Evolutionary conservation across 2,113 vertebrate species (phyloP), one percentile per base, ranked within the genome.

Genomic region (Neoarius graeffei): DNA sequence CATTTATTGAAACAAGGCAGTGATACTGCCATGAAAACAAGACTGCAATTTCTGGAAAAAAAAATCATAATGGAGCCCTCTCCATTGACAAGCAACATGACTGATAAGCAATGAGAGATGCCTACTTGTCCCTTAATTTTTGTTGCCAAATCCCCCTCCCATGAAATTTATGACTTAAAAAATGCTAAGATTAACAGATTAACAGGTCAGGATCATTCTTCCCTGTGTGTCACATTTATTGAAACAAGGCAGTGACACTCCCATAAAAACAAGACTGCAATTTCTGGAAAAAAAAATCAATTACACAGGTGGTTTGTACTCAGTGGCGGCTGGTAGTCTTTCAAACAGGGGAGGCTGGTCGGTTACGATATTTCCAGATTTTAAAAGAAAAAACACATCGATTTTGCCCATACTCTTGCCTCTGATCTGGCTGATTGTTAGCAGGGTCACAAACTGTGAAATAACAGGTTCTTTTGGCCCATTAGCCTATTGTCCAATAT

Each of bases 271-370:
- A 77, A 14, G 74, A 25, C 50, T 54, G 15, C 27, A 42, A 5
- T 82, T 82, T 74, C 56, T 57, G 52, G 82, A 4, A 15, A 48
- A 50, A 23, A 71, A 6, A 54, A 54, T 54, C 15, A 64, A 89
- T 66, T 86, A 88, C 81, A 81, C 8, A 27, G 23, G 25, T 23
- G 6, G 52, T 54, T 6, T 54, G 52, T 54, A 89, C n/a, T n/a
- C n/a, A n/a, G n/a, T n/a, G n/a, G n/a, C n/a, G n/a, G n/a, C n/a
- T n/a, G n/a, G n/a, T n/a, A n/a, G n/a, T n/a, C n/a, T n/a, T n/a
- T n/a, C n/a, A n/a, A n/a, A n/a, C n/a, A n/a, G n/a, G n/a, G n/a
- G n/a, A n/a, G n/a, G n/a, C n/a, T n/a, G n/a, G n/a, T n/a, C n/a
- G n/a, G n/a, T n/a, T n/a, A n/a, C n/a, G n/a, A n/a, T n/a, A n/a